Evolutionary conservation across 2,113 vertebrate species (phyloP).

Genomic region (Antidorcas marsupialis): DNA sequence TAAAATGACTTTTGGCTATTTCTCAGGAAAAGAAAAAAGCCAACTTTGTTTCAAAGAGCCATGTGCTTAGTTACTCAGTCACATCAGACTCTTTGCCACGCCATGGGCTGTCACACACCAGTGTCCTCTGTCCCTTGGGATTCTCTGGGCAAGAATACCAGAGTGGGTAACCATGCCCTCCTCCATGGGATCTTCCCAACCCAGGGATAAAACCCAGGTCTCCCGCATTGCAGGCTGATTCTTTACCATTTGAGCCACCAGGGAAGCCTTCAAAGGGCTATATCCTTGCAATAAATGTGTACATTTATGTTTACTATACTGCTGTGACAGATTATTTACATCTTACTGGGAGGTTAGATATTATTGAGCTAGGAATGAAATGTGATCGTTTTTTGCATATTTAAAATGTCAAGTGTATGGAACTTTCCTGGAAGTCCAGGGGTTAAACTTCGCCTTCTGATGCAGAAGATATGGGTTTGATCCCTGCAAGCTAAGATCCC

Average conservation of each 20-base stretch:
- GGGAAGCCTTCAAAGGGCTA: background rate
- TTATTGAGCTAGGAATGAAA: background rate
- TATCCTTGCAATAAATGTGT: background rate
- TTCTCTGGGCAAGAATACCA: background rate
- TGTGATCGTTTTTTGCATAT: background rate
- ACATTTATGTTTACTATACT: background rate
- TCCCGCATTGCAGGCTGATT: fast-evolving
- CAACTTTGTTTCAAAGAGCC: background rate
- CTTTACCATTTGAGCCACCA: background rate
- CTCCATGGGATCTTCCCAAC: background rate
- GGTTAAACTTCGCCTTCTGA: background rate
- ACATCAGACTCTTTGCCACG: background rate
- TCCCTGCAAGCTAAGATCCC: background rate
- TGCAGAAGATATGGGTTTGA: background rate
- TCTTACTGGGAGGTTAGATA: background rate
- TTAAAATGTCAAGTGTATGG: background rate
- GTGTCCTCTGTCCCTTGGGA: background rate
- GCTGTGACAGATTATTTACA: background rate
- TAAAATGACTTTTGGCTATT: background rate
- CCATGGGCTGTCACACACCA: fast-evolving
- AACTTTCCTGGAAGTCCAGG: background rate
- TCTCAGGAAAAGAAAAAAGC: background rate
- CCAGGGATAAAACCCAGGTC: background rate
- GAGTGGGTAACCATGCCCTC: background rate
- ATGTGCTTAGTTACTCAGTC: background rate